phyloP scores from a whole-genome alignment of 2,888 invertebrate genomes.

The Heliconius ismenius region DNA sequence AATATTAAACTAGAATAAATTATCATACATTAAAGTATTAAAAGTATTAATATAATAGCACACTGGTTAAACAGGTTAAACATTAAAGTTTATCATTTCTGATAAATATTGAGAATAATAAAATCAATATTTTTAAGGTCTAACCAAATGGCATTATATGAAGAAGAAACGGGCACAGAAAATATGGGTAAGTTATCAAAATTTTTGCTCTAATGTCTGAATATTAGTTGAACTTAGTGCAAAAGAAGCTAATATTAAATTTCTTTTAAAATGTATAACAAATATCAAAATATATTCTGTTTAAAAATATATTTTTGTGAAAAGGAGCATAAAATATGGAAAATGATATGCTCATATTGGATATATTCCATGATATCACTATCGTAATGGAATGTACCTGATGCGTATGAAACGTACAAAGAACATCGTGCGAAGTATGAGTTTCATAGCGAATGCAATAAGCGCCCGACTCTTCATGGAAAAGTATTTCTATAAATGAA shows the following conservation, averaged over 20 bases:
- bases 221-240: too few species aligned
- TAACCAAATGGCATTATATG: conserved; percentile 69
- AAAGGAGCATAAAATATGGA: neutral
- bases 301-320: neutral
- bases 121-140: conserved; percentile 55
- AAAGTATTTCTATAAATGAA: neutral
- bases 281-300: neutral
- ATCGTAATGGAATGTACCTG: conserved; percentile 1
- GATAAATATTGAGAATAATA: neutral
- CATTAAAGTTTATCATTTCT: neutral
- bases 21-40: neutral
- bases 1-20: neutral
- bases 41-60: neutral
- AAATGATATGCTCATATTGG: conserved; percentile 7
- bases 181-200: conserved; percentile 56
- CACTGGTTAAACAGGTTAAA: neutral
- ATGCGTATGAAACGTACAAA: conserved; percentile 19
- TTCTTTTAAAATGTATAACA: neutral
- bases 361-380: conserved; percentile 12
- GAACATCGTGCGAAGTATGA: conserved; percentile 9
- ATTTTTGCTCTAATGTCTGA: neutral
- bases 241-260: neutral
- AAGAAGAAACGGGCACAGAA: conserved; percentile 57
- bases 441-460: conserved; percentile 11
- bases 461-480: conserved; percentile 4